Percentiles rank a stretch among this genome's conserved stretches.
Evolutionary conservation across 2,888 invertebrate genomes (phyloP).

Genomic region (Chymomyza amoena): DNA sequence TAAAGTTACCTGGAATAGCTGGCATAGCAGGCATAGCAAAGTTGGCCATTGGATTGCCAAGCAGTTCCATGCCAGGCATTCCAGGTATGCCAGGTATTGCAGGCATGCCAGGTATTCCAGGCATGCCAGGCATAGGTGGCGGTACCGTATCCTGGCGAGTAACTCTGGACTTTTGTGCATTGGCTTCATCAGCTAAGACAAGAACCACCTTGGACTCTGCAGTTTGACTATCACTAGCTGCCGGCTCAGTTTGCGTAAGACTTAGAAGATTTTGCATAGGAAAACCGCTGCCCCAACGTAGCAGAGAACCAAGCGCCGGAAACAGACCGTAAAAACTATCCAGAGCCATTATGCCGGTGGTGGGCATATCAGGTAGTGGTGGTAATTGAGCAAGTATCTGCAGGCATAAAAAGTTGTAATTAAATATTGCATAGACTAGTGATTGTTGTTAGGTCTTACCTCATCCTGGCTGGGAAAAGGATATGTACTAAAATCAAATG

Average conservation of each 20-base stretch:
- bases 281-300: slow-evolving; percentile 57
- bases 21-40: slow-evolving; percentile 15
- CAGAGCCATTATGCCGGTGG: slow-evolving; percentile 33
- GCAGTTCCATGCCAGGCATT: slow-evolving; percentile 26
- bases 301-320: slow-evolving; percentile 57
- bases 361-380: slow-evolving; percentile 18
- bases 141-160: slow-evolving; percentile 44
- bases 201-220: slow-evolving; percentile 68
- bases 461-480: not conserved
- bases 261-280: slow-evolving; percentile 50
- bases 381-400: slow-evolving; percentile 58
- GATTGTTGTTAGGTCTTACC: not conserved
- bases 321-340: slow-evolving; percentile 50
- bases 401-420: not conserved
- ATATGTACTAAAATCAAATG: slow-evolving; percentile 4
- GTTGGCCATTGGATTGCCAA: slow-evolving; percentile 13
- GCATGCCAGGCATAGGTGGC: not conserved
- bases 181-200: slow-evolving; percentile 68
- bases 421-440: no score
- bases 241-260: slow-evolving; percentile 19
- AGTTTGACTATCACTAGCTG: slow-evolving; percentile 24
- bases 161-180: slow-evolving; percentile 39
- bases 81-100: slow-evolving; percentile 12
- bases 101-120: not conserved
- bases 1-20: no score